phyloP scores from a whole-genome alignment of 2,797 vertebrate genomes.

The Pseudomugil tenellus region DNA sequence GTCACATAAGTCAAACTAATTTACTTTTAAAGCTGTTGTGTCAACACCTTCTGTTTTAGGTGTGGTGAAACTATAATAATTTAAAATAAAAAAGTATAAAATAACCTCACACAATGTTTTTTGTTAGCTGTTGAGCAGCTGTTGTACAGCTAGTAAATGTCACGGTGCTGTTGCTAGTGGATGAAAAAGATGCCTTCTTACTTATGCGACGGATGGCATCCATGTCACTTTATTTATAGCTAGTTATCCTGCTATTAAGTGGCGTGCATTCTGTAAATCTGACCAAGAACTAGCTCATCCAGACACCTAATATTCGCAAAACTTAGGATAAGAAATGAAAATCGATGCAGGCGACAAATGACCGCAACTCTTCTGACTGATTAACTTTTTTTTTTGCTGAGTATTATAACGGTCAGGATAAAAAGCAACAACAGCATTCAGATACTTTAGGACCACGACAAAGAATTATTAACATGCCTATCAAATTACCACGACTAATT shows the following conservation, averaged over 20 bases:
- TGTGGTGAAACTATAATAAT: constrained; percentile 20
- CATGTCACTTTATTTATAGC: constrained; percentile 65
- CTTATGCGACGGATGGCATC: constrained; percentile 33
- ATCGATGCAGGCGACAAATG: constrained; percentile 1
- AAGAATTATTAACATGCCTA: fast-evolving
- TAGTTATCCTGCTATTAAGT: constrained; percentile 36
- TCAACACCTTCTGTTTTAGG: constrained; percentile 14
- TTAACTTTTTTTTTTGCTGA: constrained; percentile 51
- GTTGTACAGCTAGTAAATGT: constrained; percentile 14
- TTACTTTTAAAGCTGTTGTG: constrained; percentile 19
- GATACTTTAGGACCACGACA: background rate
- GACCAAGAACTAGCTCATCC: constrained; percentile 25
- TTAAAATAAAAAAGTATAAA: background rate
- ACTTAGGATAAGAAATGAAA: background rate
- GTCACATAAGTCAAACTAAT: constrained; percentile 9
- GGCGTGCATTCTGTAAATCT: constrained; percentile 51
- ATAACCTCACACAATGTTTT: constrained; percentile 3
- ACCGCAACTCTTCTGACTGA: background rate
- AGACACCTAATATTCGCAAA: constrained; percentile 10
- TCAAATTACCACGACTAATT: background rate
- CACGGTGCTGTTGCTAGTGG: constrained; percentile 13
- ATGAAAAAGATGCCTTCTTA: constrained; percentile 27
- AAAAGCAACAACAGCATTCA: constrained; percentile 9
- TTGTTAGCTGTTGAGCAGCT: too few relatives aligned
- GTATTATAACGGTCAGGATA: constrained; percentile 43